Evolutionary conservation across 1,140 invertebrate species (phyloP).

Genomic region (Drosophila teissieri): DNA sequence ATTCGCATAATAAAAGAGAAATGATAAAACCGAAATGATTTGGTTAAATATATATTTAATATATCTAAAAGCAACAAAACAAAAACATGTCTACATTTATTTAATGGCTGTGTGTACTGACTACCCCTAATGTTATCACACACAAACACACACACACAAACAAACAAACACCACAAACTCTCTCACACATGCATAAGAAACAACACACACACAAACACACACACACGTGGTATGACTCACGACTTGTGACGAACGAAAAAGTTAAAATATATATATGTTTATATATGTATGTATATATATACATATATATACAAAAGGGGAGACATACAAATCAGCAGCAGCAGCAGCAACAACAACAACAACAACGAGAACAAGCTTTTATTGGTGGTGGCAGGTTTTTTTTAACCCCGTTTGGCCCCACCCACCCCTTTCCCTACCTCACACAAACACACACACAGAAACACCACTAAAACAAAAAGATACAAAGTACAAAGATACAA

Average conservation of each 20-base stretch:
- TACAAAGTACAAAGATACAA: constrained; percentile 18
- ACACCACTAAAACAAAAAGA: constrained; percentile 19
- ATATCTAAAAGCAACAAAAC: constrained; percentile 26
- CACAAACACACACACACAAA: constrained; percentile 11
- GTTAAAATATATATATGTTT: not conserved
- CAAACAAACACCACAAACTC: not conserved
- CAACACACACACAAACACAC: constrained; percentile 10
- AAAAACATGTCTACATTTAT: constrained; percentile 49
- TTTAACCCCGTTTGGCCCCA: constrained; percentile 46
- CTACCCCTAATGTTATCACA: constrained; percentile 60
- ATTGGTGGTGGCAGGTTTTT: constrained; percentile 52
- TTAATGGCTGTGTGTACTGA: constrained; percentile 78
- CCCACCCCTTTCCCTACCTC: constrained; percentile 1
- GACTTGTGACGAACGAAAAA: constrained; percentile 21
- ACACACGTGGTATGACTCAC: constrained; percentile 37
- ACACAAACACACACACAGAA: constrained; percentile 9
- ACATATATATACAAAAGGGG: not conserved
- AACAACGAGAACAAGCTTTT: constrained; percentile 41
- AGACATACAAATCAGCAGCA: constrained; percentile 24
- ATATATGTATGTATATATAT: too few species aligned
- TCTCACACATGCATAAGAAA: constrained; percentile 16
- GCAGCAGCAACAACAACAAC: not conserved
- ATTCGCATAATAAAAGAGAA: constrained; percentile 47
- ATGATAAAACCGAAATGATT: constrained; percentile 24
- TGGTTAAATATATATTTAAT: constrained; percentile 48